phyloP scores from a whole-genome alignment of 2,113 vertebrate genomes.

The Motacilla tschutschensis region DNA sequence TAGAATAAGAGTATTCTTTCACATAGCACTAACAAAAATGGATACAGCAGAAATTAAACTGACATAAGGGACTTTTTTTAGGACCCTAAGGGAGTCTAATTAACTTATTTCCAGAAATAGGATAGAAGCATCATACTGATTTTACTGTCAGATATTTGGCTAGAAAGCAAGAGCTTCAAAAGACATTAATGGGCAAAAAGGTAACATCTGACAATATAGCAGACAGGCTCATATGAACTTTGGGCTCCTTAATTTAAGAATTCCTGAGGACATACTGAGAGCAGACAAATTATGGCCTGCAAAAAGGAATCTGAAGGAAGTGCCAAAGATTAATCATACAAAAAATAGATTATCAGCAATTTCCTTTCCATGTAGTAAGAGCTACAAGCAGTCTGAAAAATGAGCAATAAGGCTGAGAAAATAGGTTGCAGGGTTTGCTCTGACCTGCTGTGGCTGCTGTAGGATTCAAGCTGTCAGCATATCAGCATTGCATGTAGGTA shows the following conservation, averaged over 20 bases:
- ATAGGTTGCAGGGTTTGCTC: background rate
- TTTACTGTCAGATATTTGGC: conserved; percentile 56
- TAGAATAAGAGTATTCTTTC: background rate
- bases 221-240: conserved; percentile 14
- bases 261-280: conserved; percentile 2
- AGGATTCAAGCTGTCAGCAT: background rate
- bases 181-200: background rate
- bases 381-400: conserved; percentile 7
- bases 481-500: background rate
- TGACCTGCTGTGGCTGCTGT: background rate
- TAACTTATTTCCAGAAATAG: conserved; percentile 27
- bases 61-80: conserved; percentile 25
- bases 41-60: conserved; percentile 45
- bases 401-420: conserved; percentile 18
- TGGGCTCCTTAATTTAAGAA: conserved; percentile 21
- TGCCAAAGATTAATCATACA: background rate
- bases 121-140: conserved; percentile 11
- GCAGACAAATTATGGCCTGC: background rate
- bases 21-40: background rate
- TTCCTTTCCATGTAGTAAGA: conserved; percentile 18
- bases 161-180: conserved; percentile 48
- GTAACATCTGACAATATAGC: background rate
- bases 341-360: conserved; percentile 14
- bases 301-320: conserved; percentile 8
- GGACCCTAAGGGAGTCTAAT: conserved; percentile 41